Base-by-base conservation (phyloP, 2,888 invertebrate genomes). In the Drosophila nigricruria region DNA sequence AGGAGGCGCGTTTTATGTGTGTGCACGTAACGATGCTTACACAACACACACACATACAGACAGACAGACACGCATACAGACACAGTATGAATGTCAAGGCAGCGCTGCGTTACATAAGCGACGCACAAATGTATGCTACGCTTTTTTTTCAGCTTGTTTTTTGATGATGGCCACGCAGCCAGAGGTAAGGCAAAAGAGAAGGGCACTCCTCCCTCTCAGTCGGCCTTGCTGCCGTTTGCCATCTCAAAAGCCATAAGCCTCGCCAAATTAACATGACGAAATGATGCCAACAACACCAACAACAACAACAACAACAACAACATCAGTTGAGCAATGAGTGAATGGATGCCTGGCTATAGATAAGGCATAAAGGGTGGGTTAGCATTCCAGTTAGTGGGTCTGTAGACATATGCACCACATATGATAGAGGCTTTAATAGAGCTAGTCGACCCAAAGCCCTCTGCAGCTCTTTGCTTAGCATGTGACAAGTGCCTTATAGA, bases 121-220 rank as follows among this genome's bases (percentile, higher is more conserved):
- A 87, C 87, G 83, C 88, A 87, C 80, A 83, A 83, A 84, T 87
- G 83, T 83, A 84, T 83, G 83, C 83, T 87, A 83, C 76, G 66
- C 68, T 83, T 84, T 50, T 66, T 20, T 10, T 25, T 42, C 34
- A 30, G 16, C 10, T 58, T 38, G 47, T 59, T 83, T 79, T 36
- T 52, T 36, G 23, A 23, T 87, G 84, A 87, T 87, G 84, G 80
- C 87, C 87, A 81, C 63, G 54, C 67, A 18, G 27, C 36, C 36
- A 36, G 45, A 58, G 25, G 45, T 58, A 58, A 45, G 20, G 43
- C 34, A 25, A 34, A 8, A 45, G 42, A 4, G n/a, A 27, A 36
- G 23, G 23, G 16, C 36, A 14, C 74, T 20, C 36, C 30, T 12
- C 34, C 34, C 34, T 3, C 34, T 14, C 34, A 2, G 34, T 20